These are phyloP conservation scores for Gasteruption jaculator DNA, from an alignment of 2,888 invertebrate species.

Conservation along the genomic window DNA sequence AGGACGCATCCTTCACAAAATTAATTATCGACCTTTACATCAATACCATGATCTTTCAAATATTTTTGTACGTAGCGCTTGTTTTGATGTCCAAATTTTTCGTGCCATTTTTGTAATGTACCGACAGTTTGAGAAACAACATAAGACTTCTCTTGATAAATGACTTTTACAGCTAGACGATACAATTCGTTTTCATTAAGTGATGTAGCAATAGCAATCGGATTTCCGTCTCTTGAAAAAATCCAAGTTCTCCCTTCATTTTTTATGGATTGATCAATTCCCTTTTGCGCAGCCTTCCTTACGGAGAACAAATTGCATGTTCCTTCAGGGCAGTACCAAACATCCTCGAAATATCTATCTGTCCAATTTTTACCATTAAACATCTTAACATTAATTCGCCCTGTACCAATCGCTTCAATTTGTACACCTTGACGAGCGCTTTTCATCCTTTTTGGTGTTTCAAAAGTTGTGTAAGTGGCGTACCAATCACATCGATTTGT, in stretches of 20 bases:
- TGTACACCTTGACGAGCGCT: conserved; percentile 5
- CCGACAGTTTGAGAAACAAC: too few species aligned
- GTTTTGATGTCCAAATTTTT: conserved; percentile 10
- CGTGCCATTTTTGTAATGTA: conserved; percentile 2
- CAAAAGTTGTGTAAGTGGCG: neutral
- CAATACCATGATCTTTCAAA: conserved; percentile 4
- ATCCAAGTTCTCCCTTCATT: conserved; percentile 4
- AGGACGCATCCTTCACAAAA: conserved; percentile 8
- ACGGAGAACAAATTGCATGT: conserved; percentile 5
- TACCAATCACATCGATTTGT: conserved; percentile 10
- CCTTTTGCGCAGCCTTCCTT: conserved; percentile 4
- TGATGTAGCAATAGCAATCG: conserved; percentile 5
- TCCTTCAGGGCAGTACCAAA: conserved; percentile 8
- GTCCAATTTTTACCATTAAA: conserved; percentile 7
- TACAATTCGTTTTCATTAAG: conserved; percentile 3
- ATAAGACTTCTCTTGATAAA: conserved; percentile 2
- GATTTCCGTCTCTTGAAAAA: neutral
- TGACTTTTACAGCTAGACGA: conserved; percentile 4
- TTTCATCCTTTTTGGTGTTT: conserved; percentile 3
- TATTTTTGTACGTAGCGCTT: conserved; percentile 3
- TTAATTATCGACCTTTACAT: neutral
- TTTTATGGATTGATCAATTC: conserved; percentile 3
- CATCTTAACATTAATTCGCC: conserved; percentile 2
- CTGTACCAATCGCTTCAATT: conserved; percentile 7
- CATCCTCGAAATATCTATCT: conserved; percentile 9